Base-by-base conservation (phyloP, 1,140 invertebrate species). In the Drosophila ogumai region DNA sequence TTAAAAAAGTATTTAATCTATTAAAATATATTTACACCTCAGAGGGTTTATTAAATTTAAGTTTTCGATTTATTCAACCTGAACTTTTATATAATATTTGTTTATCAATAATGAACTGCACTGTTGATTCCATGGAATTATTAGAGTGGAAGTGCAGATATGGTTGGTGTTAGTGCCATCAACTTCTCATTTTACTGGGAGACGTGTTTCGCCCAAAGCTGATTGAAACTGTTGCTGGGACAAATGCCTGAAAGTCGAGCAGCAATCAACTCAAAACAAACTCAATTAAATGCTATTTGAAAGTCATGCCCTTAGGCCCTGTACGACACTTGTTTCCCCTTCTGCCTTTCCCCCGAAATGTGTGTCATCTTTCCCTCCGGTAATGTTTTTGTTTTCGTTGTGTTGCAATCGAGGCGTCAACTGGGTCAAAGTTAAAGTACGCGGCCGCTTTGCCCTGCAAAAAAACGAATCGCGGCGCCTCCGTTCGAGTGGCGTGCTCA, bases 381-480 rank as follows among this genome's bases (percentile, higher is more conserved):
- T 10, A 19, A 10, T 49, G 31, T 36, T 55, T 40, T 67, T 46
- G 59, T 43, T 32, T 43, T 59, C 47, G 47, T 59, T 69, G 58
- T 77, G 76, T 74, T 87, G 84, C 84, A 87, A 76, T 77, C 74
- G 60, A 80, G 84, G 77, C 80, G 73, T 84, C 84, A 87, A 90
- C 85, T 87, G 73, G 84, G 84, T 87, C 84, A 88, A 87, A 87
- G 84, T 87, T 87, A 88, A 88, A 82, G 76, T 69, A 36, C 32
- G 41, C 57, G 41, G 32, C 44, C 52, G 46, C 52, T 19, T 55
- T 22, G 56, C 52, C n/a, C 40, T 75, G 64, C 72, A 63, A 41
- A 47, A 75, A 74, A 75, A 67, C 56, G 46, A 32, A 67, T 79
- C 65, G 73, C 77, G 81, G 69, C 77, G 78, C 61, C 57, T 71